Conservation (phyloP, 2,797 vertebrate species). For the Phataginus tricuspis region DNA sequence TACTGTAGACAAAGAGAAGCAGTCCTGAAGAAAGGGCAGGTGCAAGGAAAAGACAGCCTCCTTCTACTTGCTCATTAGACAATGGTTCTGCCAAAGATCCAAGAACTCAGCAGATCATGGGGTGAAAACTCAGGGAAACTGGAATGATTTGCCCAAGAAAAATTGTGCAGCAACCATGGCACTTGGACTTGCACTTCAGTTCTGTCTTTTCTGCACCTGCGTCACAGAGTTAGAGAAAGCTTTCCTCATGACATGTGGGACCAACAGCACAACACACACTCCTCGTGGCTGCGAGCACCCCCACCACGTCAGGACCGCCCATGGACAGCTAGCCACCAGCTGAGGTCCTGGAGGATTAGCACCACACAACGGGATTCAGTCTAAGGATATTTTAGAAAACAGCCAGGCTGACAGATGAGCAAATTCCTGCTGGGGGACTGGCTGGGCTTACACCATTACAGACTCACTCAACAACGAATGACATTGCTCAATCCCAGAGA, state of each 20-base stretch:
- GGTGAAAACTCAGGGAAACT: not conserved
- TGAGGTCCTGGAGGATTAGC: not conserved
- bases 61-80: not conserved
- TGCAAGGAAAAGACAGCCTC: not conserved
- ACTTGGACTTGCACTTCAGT: not conserved
- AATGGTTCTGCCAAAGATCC: not conserved
- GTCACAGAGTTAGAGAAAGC: not conserved
- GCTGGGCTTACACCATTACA: not conserved
- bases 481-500: not conserved
- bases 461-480: not conserved
- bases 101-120: not conserved
- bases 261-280: not conserved
- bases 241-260: not conserved
- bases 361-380: not conserved
- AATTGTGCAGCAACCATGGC: not conserved
- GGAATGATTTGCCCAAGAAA: not conserved
- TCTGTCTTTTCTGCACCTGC: not conserved
- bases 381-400: slow-evolving; percentile 16
- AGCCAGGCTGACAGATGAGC: not conserved
- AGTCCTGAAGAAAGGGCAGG: not conserved
- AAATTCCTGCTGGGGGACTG: not conserved
- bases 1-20: not conserved
- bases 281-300: not conserved
- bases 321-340: not conserved
- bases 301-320: not conserved